Evolutionary conservation across 2,113 vertebrate genomes (phyloP), one percentile per base, ranked within the genome.

Genomic region (Heterotilapia buettikoferi): DNA sequence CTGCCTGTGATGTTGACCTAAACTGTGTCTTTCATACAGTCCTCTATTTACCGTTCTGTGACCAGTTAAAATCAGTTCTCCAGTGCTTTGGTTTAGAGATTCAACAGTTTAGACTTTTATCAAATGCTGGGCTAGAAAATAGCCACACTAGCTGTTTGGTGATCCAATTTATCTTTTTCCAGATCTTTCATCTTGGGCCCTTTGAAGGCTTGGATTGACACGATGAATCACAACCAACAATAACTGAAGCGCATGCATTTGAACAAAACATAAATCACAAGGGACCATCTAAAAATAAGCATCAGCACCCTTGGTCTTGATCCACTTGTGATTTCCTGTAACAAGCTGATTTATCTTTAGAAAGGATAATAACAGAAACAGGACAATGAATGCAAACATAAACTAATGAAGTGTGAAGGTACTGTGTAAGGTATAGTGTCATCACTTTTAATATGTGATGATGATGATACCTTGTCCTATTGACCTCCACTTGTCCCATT

Each of bases 201-300:
- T 96, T 93, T 93, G 93, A 94, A 88, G 92, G 82, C 40, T 80
- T 79, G 14, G 82, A 18, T 81, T 89, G 89, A 89, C 88, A 89
- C 13, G 13, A 86, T 90, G 89, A 90, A 89, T 78, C 84, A 84
- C 68, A 86, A 5, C 56, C 79, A 89, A 68, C 85, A 94, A 91
- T 1, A 12, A 88, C 80, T 82, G 86, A 92, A 43, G 82, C 90
- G 84, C 88, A 83, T 86, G 84, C 83, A 82, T 92, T 82, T 87
- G 87, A 92, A 94, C 87, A 94, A 94, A 93, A 88, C 88, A 88
- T 73, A 91, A 92, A 94, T 94, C 91, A 90, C 83, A 79, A 90
- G 10, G 10, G 83, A 76, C 71, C 40, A 6, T 93, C 92, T 92
- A 92, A 93, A 92, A 94, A 94, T 93, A 95, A 78, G 16, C 82